These are phyloP conservation scores for Maniola jurtina DNA, from an alignment of 1,140 invertebrate genomes.

Conservation along the genomic window DNA sequence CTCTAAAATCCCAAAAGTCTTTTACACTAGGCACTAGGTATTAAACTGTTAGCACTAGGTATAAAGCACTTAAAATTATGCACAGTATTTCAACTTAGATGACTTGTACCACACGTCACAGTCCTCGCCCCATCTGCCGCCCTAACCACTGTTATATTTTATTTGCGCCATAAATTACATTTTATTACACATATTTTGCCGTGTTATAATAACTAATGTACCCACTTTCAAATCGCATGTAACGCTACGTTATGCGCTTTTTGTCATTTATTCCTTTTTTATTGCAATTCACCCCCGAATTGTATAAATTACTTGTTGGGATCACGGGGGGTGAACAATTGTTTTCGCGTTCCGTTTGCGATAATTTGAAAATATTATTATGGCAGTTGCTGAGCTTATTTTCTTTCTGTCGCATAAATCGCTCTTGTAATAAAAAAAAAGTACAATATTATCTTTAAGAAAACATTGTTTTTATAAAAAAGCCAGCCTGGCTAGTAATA, in stretches of 20 bases:
- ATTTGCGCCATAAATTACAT: conserved; percentile 79
- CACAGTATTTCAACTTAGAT: neutral
- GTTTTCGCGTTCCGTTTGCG: conserved; percentile 14
- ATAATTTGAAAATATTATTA: conserved; percentile 20
- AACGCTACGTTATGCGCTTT: conserved; percentile 68
- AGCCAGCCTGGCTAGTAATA: too few relatives aligned
- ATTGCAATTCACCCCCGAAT: conserved; percentile 46
- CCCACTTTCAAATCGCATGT: conserved; percentile 78
- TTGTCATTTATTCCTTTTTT: conserved; percentile 66
- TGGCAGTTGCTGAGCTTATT: neutral
- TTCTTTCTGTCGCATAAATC: neutral
- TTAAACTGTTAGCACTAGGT: too few relatives aligned
- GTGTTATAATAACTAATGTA: conserved; percentile 81
- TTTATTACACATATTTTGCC: conserved; percentile 80
- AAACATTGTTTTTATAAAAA: neutral
- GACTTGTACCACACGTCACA: conserved; percentile 29
- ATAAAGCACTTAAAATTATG: too few relatives aligned
- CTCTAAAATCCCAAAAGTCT: too few relatives aligned
- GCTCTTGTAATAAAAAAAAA: neutral
- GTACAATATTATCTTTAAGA: neutral
- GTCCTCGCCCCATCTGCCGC: conserved; percentile 71
- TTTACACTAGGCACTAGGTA: too few relatives aligned
- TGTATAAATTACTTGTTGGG: conserved; percentile 42
- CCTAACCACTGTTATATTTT: conserved; percentile 78
- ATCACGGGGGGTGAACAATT: conserved; percentile 19